phyloP scores from a whole-genome alignment of 30 jellyfish, hydroid and myxozoan species.

The Rhopilema esculentum region DNA sequence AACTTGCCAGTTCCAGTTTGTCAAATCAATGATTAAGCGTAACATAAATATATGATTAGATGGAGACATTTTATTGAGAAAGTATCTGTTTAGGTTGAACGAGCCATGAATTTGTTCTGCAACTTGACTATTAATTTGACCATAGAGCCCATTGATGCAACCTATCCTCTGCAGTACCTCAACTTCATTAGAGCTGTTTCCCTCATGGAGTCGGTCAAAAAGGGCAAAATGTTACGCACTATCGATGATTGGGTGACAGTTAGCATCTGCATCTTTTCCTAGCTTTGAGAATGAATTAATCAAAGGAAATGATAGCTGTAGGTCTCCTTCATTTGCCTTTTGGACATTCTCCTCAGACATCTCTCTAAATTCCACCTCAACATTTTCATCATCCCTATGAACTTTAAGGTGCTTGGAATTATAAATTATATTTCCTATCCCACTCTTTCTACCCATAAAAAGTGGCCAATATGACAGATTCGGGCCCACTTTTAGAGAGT shows the following conservation, averaged over 20 bases:
- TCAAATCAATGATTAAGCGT: too few species aligned
- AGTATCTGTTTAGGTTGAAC: not conserved
- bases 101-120: slow-evolving; percentile 48
- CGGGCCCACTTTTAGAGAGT: too few species aligned
- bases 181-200: not conserved
- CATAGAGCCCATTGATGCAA: not conserved
- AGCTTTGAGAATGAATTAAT: not conserved
- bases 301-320: too few species aligned
- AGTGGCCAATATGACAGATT: too few species aligned
- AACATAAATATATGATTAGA: slow-evolving; percentile 1
- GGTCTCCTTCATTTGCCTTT: too few species aligned
- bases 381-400: too few species aligned
- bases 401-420: too few species aligned
- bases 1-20: not conserved
- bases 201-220: not conserved
- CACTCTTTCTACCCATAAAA: too few species aligned
- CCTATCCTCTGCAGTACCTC: not conserved
- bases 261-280: not conserved
- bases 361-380: not conserved
- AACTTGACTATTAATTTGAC: slow-evolving; percentile 37
- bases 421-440: too few species aligned
- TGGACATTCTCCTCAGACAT: too few species aligned
- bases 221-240: not conserved
- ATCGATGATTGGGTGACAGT: not conserved
- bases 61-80: slow-evolving; percentile 23